Conservation (phyloP, 2,888 invertebrate species). For the Cremastobaeus sp. region DNA sequence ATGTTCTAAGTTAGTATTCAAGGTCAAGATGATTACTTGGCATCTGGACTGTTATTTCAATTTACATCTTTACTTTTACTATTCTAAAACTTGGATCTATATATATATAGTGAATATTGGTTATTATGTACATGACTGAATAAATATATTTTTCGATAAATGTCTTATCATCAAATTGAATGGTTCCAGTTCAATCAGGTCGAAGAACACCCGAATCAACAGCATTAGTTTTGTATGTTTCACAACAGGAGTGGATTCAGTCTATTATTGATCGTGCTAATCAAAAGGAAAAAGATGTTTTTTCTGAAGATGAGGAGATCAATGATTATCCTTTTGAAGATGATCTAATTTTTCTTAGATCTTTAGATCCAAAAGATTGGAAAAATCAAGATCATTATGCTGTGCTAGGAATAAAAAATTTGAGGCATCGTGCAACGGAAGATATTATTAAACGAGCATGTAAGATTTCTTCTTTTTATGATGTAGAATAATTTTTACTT, state of each 20-base stretch:
- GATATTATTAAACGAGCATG: conserved; percentile 97
- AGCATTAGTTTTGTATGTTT: conserved; percentile 72
- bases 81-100: too few relatives aligned
- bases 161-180: too few relatives aligned
- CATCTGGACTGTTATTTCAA: too few relatives aligned
- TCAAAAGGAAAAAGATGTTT: conserved; percentile 37
- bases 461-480: conserved; percentile 78
- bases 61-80: too few relatives aligned
- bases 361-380: conserved; percentile 97
- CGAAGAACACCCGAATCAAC: conserved; percentile 11
- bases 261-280: conserved; percentile 69
- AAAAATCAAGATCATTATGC: conserved; percentile 98
- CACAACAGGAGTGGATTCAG: conserved; percentile 73
- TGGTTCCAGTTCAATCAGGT: conserved; percentile 1
- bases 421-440: conserved; percentile 91
- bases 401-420: conserved; percentile 92
- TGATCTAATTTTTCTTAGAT: conserved; percentile 89
- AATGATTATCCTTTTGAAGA: conserved; percentile 82
- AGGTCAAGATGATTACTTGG: too few relatives aligned
- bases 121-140: too few relatives aligned
- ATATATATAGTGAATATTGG: too few relatives aligned
- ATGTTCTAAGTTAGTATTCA: too few relatives aligned
- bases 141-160: too few relatives aligned
- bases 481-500: neutral
- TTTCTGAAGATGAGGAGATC: conserved; percentile 73